A percentile compares a stretch with the other conserved stretches of the same genome.
Evolutionary conservation across 2,797 vertebrate genomes (phyloP).

Genomic region (Saguinus oedipus): DNA sequence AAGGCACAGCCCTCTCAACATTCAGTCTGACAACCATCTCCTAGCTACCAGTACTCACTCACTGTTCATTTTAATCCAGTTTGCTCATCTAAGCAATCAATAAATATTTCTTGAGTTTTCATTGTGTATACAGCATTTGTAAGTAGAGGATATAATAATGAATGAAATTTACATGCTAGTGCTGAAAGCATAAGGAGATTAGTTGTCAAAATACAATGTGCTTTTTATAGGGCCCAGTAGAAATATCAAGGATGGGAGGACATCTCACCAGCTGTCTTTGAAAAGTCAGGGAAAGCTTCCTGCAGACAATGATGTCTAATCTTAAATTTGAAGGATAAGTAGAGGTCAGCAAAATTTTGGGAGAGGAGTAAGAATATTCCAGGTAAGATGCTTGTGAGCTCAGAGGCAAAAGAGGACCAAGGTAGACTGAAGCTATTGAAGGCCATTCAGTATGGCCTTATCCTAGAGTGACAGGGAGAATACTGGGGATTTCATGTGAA

Average conservation of each 20-base stretch:
- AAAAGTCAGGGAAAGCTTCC: neutral
- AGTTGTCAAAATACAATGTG: neutral
- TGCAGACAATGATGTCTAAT: neutral
- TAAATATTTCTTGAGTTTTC: neutral
- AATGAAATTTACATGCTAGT: neutral
- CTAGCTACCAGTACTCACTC: neutral
- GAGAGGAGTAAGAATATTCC: neutral
- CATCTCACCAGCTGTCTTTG: neutral
- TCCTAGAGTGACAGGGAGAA: no score
- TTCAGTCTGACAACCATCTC: neutral
- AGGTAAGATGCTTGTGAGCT: neutral
- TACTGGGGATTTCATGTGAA: neutral
- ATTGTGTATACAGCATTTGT: neutral
- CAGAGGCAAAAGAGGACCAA: neutral
- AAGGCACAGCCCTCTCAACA: neutral
- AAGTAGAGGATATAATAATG: neutral
- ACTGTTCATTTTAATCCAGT: conserved; percentile 1
- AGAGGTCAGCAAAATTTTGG: neutral
- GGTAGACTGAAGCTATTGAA: neutral
- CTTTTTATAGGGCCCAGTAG: neutral
- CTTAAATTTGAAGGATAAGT: neutral
- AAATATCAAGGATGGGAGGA: neutral
- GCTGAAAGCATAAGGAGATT: neutral
- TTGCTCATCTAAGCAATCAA: neutral
- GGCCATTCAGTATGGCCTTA: rapidly evolving